A percentile compares a stretch with the other conserved stretches of the same genome.
Evolutionary conservation across 2,888 invertebrate genomes (phyloP).

Genomic region (Rotaria magnacalcarata): DNA sequence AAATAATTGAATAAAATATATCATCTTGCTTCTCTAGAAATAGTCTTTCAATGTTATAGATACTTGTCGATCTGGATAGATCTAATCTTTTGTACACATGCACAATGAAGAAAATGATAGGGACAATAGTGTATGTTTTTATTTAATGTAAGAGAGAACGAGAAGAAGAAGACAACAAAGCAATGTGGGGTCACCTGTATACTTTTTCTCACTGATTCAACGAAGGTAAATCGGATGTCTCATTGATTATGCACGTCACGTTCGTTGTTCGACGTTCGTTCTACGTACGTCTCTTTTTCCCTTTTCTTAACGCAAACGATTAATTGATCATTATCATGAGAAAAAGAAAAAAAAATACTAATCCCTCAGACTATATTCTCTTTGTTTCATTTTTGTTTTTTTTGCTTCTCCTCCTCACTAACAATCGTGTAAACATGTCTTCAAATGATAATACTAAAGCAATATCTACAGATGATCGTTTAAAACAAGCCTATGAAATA

Average conservation of each 20-base stretch:
- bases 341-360: background rate
- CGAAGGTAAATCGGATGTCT: background rate
- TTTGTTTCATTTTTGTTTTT: background rate
- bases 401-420: background rate
- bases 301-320: background rate
- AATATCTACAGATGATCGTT: background rate
- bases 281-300: background rate
- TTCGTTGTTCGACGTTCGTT: background rate
- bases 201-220: background rate
- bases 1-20: background rate
- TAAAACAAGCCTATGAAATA: constrained; percentile 27
- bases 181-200: background rate
- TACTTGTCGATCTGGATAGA: no score
- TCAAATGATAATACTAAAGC: background rate
- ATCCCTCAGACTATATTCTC: background rate
- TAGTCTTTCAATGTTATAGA: background rate
- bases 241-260: constrained; percentile 7
- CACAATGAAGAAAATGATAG: background rate
- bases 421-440: background rate
- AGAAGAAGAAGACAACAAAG: background rate
- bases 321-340: constrained; percentile 29
- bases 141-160: background rate
- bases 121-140: background rate
- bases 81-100: constrained; percentile 1
- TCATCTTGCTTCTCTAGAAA: background rate